Conservation (phyloP, 2,797 vertebrate species). For the Limnodromus scolopaceus region DNA sequence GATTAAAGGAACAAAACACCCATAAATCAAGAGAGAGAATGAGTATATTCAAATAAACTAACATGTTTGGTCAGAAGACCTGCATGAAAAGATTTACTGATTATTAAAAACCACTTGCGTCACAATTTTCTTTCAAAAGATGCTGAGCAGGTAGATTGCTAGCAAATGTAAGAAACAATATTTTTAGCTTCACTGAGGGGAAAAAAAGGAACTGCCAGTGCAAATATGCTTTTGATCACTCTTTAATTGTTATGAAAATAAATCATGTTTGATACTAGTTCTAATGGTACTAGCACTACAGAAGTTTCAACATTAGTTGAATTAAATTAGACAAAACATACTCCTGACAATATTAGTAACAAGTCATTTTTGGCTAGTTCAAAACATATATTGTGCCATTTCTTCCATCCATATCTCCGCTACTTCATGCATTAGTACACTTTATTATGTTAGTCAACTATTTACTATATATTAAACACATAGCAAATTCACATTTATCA, state of each 20-base stretch:
- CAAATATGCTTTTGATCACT: background rate
- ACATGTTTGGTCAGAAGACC: background rate
- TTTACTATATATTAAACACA: background rate
- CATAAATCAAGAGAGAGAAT: background rate
- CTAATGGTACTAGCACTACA: background rate
- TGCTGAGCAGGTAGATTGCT: background rate
- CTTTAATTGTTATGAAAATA: background rate
- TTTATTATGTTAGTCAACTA: background rate
- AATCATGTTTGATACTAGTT: background rate
- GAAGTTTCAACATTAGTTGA: background rate
- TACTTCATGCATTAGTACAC: background rate
- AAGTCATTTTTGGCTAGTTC: background rate
- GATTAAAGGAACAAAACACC: background rate
- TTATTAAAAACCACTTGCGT: background rate
- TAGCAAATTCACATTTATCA: background rate
- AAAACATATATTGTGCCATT: background rate
- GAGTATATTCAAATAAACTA: background rate
- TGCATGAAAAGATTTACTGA: background rate
- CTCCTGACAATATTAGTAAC: background rate
- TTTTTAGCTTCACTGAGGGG: background rate
- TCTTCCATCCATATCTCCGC: background rate
- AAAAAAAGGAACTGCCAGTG: background rate
- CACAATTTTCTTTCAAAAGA: background rate
- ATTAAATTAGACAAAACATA: background rate
- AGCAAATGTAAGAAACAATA: background rate